Percentiles rank a stretch among this genome's conserved stretches.
Conservation (phyloP, 2,797 vertebrate genomes). For the Nasua narica region DNA sequence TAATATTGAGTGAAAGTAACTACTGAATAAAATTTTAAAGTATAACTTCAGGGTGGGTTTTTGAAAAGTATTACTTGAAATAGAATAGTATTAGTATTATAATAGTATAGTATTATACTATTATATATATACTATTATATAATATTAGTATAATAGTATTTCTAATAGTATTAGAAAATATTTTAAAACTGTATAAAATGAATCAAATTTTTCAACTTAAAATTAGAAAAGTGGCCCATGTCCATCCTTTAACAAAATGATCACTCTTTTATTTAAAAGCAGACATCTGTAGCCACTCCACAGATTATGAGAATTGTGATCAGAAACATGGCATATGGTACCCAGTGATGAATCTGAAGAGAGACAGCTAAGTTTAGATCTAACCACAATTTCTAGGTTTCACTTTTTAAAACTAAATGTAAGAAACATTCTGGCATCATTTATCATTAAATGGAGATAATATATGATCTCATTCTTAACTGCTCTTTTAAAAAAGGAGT, state of each 20-base stretch:
- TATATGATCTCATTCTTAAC: slow-evolving; percentile 31
- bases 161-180: too few relatives aligned
- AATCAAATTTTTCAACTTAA: slow-evolving; percentile 52
- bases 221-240: slow-evolving; percentile 44
- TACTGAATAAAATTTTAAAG: slow-evolving; percentile 5
- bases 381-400: slow-evolving; percentile 73
- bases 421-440: slow-evolving; percentile 52
- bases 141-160: too few relatives aligned
- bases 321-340: slow-evolving; percentile 70
- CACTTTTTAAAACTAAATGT: slow-evolving; percentile 65
- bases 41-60: neutral
- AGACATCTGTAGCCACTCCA: slow-evolving; percentile 72
- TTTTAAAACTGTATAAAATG: slow-evolving; percentile 56
- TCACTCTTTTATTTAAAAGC: slow-evolving; percentile 70
- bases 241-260: slow-evolving; percentile 66
- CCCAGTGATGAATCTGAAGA: slow-evolving; percentile 62
- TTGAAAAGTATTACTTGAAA: slow-evolving; percentile 38
- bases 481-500: slow-evolving; percentile 2
- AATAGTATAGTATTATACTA: too few relatives aligned
- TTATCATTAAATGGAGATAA: slow-evolving; percentile 46
- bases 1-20: neutral
- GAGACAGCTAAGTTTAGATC: slow-evolving; percentile 72
- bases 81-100: too few relatives aligned
- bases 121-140: too few relatives aligned
- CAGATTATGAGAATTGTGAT: slow-evolving; percentile 70